Evolutionary conservation across 2,113 vertebrate species (phyloP), one percentile per base, ranked within the genome.

Genomic region (Suncus etruscus): DNA sequence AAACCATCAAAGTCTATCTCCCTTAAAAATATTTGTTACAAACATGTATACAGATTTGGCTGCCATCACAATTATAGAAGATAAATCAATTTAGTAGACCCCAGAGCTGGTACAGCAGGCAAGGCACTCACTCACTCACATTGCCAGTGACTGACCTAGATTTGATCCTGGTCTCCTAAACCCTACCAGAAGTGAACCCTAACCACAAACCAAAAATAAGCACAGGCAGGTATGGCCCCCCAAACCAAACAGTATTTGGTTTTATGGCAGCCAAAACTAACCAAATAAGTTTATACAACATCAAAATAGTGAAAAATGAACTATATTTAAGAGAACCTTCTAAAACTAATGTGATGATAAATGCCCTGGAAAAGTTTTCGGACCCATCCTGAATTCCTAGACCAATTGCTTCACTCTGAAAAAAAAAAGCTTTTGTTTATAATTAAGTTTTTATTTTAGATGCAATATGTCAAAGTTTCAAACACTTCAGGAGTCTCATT

Each of bases 371-470:
- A 91, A 87, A 45, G 24, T 16, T 85, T 84, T 74, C 18, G 75
- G 83, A 79, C 48, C 31, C 3, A 73, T 51, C 66, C 29, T 91
- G 82, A 10, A 79, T 6, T 68, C 70, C 51, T 29, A 20, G 39
- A n/a, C n/a, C 15, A 3, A 88, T 81, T 73, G n/a, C 16, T 88
- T 68, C 61, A 76, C 86, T 90, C 15, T 79, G 24, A 70, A 50
- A 83, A 90, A 89, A 54, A 87, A 89, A 88, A 39, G 5, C 2
- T 31, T 91, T 74, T 82, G 2, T 11, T 94, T 95, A 79, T 83
- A 94, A 48, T 84, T 70, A 84, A 63, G 20, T 54, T 83, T 83
- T 76, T 87, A 70, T 70, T 6, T 32, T 32, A 16, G 32, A 32
- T 47, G 8, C 31, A 89, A 39, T 25, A 94, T 14, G 15, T 77